A percentile compares a stretch with the other conserved stretches of the same genome.
Conservation (phyloP, 1,140 invertebrate species). For the Drosophila kurseongensis region DNA sequence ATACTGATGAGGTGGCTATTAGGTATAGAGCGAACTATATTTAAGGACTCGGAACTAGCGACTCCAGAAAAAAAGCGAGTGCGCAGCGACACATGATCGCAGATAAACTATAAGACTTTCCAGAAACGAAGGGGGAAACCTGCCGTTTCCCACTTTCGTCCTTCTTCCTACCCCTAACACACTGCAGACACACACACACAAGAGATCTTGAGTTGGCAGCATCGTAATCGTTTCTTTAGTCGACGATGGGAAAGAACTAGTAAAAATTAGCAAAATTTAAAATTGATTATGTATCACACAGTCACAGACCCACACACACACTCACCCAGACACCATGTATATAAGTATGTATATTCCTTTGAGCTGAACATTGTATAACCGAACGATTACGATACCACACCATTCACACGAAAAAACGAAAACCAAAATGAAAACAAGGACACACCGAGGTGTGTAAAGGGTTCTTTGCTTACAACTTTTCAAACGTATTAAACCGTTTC, state of each 20-base stretch:
- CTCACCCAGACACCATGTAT: conserved; percentile 45
- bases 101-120: conserved; percentile 72
- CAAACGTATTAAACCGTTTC: conserved; percentile 62
- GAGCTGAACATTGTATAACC: conserved; percentile 54
- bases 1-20: conserved; percentile 78
- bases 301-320: conserved; percentile 7
- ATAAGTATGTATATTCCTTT: conserved; percentile 62
- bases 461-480: conserved; percentile 77
- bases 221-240: conserved; percentile 67
- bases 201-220: conserved; percentile 61
- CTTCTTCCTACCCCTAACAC: conserved; percentile 58
- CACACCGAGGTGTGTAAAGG: conserved; percentile 60
- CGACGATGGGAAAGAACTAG: conserved; percentile 62
- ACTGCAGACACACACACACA: conserved; percentile 23
- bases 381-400: conserved; percentile 44
- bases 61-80: conserved; percentile 32
- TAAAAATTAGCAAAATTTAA: conserved; percentile 83
- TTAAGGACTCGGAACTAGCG: conserved; percentile 54
- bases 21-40: conserved; percentile 74
- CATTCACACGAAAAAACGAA: conserved; percentile 1
- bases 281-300: conserved; percentile 57
- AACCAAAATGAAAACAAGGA: conserved; percentile 16
- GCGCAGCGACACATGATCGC: conserved; percentile 39
- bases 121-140: conserved; percentile 47
- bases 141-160: conserved; percentile 61